Conservation (phyloP, 2,888 invertebrate species). For the Agrilus mali region DNA sequence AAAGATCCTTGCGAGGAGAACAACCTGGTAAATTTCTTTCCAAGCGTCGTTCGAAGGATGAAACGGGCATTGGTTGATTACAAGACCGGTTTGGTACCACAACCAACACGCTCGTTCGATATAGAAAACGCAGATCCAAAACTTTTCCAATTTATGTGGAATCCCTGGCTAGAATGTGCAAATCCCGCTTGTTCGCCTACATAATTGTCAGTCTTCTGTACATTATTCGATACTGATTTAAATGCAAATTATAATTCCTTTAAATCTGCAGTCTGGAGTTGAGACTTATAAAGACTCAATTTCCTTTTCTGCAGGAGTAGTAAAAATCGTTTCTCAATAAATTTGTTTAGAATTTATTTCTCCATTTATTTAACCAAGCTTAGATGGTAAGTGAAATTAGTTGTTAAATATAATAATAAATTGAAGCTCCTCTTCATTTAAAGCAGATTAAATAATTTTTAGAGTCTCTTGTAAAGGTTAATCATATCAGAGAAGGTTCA, state of each 20-base stretch:
- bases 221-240: too few relatives aligned
- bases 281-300: too few relatives aligned
- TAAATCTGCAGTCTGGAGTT: too few relatives aligned
- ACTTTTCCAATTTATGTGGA: slow-evolving; percentile 60
- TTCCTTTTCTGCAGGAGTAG: too few relatives aligned
- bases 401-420: not conserved
- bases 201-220: too few relatives aligned
- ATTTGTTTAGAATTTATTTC: too few relatives aligned
- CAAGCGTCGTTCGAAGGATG: slow-evolving; percentile 39
- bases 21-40: slow-evolving; percentile 45
- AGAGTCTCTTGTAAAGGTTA: too few relatives aligned
- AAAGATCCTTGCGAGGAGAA: slow-evolving; percentile 70
- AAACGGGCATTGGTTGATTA: slow-evolving; percentile 39
- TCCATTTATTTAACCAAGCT: too few relatives aligned
- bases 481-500: not conserved
- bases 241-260: too few relatives aligned
- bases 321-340: too few relatives aligned
- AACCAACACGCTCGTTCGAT: slow-evolving; percentile 40
- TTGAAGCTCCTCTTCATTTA: not conserved
- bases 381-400: slow-evolving; percentile 4
- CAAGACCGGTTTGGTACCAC: slow-evolving; percentile 40
- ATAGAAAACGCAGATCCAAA: slow-evolving; percentile 52
- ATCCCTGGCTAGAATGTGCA: slow-evolving; percentile 43
- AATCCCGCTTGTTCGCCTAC: slow-evolving; percentile 18
- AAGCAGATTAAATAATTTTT: not conserved